Percentiles rank a stretch among this genome's conserved stretches.
These are phyloP conservation scores for Patiria miniata DNA, from an alignment of 35 echinoderm and acorn worm species.

Conservation along the genomic window DNA sequence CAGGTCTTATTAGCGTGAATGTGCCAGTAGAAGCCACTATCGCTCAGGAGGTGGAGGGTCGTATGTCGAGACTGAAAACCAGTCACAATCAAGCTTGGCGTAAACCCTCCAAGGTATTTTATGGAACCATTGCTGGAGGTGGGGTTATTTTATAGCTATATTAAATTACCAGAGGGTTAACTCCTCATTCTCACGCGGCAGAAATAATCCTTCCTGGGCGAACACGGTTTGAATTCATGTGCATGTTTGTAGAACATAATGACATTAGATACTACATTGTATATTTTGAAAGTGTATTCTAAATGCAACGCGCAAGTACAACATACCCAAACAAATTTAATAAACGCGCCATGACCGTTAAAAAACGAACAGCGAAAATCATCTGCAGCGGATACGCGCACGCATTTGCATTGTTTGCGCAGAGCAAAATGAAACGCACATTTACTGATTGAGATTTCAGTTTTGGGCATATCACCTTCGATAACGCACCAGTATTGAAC, in stretches of 20 bases:
- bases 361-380: too few species aligned
- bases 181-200: neutral
- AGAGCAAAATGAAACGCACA: too few species aligned
- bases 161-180: neutral
- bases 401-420: too few species aligned
- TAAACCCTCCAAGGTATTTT: slow-evolving; percentile 35
- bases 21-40: slow-evolving; percentile 45
- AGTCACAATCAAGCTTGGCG: neutral
- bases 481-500: too few species aligned
- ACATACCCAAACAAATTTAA: too few species aligned
- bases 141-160: neutral
- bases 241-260: neutral
- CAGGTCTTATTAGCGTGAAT: slow-evolving; percentile 39
- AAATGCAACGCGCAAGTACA: too few species aligned
- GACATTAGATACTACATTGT: too few species aligned
- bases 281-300: too few species aligned
- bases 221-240: neutral
- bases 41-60: neutral
- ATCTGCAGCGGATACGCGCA: too few species aligned
- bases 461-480: too few species aligned
- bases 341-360: too few species aligned
- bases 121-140: neutral
- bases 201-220: neutral
- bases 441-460: too few species aligned
- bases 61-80: slow-evolving; percentile 13